phyloP scores from a whole-genome alignment of 2,797 vertebrate genomes.

The Heteromormyrus szaboi region DNA sequence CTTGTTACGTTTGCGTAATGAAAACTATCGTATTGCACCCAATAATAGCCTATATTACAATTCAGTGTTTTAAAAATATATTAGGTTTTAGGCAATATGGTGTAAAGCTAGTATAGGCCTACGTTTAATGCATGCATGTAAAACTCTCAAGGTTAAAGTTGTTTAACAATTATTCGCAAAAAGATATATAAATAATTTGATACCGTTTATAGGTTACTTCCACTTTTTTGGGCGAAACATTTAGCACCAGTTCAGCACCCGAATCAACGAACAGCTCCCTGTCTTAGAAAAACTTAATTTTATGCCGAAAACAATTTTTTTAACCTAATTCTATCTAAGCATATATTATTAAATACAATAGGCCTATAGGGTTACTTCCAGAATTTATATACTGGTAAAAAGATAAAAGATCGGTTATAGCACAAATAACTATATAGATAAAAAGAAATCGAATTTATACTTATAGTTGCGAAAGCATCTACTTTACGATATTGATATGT shows the following conservation, averaged over 20 bases:
- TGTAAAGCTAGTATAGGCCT: not conserved
- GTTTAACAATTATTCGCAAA: not conserved
- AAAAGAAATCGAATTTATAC: not conserved
- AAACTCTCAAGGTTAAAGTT: not conserved
- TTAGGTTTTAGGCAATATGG: not conserved
- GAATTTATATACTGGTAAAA: not conserved
- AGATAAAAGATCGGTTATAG: not conserved
- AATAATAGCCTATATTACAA: not conserved
- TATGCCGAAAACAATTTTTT: not conserved
- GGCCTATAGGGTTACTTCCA: not conserved
- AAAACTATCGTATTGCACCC: not conserved
- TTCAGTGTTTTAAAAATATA: not conserved
- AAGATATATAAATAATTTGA: not conserved
- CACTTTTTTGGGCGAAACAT: not conserved
- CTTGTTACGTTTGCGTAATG: not conserved
- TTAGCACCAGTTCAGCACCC: constrained; percentile 49
- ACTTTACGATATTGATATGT: not conserved
- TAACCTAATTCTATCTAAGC: not conserved
- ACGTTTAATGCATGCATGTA: not conserved
- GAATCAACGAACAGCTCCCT: constrained; percentile 51
- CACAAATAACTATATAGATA: not conserved
- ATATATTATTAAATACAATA: not conserved
- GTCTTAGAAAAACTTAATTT: not conserved
- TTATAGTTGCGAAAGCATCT: not conserved
- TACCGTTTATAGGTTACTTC: not conserved